Base-by-base conservation (phyloP, 1,140 invertebrate species). In the Aphaenogaster floridana region DNA sequence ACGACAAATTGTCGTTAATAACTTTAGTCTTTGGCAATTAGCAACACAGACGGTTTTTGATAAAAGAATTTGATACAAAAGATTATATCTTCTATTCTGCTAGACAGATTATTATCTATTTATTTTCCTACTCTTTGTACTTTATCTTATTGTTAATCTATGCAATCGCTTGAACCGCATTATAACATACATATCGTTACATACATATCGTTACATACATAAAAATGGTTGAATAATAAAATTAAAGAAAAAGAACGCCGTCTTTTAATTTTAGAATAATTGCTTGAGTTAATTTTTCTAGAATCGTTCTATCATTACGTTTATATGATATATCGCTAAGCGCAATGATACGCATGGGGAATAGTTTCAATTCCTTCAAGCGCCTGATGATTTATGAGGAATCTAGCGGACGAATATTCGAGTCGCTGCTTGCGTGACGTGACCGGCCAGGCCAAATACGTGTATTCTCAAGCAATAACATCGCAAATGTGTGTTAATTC, bases 401-500 rank as follows among this genome's bases (percentile, higher is more conserved):
- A 84, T 84, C 21, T 81, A 72, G 21, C 9, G 36, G 79, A 28
- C 7, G 54, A 74, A 45, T 28, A 48, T 59, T n/a, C 66, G 21
- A 21, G 81, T 76, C 42, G 59, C 1, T 57, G 57, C 77, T 68
- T 66, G 57, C 74, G 66, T n/a, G 91, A 86, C 74, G 94, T 92
- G 91, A 94, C 93, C 92, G 92, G 92, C 94, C 94, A 95, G 91
- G 91, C 93, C 94, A 96, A 97, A 97, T 98, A 98, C 98, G 98
- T 98, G 98, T 98, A 98, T 98, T 98, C 98, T 98, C 98, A 98
- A 98, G 98, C 98, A 98, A 98, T 98, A 98, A 98, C 98, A 98
- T 96, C 97, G 96, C 96, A 95, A 97, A 97, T 97, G 96, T 97
- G 97, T 98, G 98, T 98, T 98, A 98, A 98, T 98, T 98, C 97